A percentile compares a stretch with the other conserved stretches of the same genome.
Evolutionary conservation across 2,113 vertebrate species (phyloP).

Genomic region (Gopherus evgoodei): DNA sequence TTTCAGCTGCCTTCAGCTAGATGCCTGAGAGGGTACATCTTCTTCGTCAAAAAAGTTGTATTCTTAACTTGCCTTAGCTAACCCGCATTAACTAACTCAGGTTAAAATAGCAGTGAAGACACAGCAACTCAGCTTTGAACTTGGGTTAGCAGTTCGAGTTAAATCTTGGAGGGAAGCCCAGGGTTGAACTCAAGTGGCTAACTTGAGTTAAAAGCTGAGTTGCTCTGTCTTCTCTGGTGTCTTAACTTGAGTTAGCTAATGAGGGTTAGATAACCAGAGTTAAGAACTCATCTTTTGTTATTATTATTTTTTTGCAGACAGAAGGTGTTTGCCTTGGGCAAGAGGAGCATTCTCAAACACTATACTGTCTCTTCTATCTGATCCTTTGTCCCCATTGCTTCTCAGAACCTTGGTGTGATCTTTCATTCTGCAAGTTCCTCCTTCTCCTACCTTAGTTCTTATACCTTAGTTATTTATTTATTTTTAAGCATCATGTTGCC

Average conservation of each 20-base stretch:
- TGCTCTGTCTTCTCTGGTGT: background rate
- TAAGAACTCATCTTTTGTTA: too few relatives aligned
- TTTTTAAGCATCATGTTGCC: background rate
- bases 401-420: background rate
- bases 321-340: background rate
- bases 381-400: background rate
- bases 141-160: background rate
- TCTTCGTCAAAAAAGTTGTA: background rate
- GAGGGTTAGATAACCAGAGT: background rate
- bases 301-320: background rate
- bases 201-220: background rate
- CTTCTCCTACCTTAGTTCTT: background rate
- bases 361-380: background rate
- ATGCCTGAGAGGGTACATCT: too few relatives aligned
- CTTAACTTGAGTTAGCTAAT: background rate
- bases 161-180: background rate
- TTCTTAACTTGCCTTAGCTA: too few relatives aligned
- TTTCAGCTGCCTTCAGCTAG: background rate
- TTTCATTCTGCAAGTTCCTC: background rate
- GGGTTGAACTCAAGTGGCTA: background rate
- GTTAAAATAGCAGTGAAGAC: too few relatives aligned
- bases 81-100: too few relatives aligned
- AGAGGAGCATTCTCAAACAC: background rate
- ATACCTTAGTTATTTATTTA: background rate
- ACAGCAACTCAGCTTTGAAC: too few relatives aligned